These are phyloP conservation scores for Hartigia nigra DNA, from an alignment of 2,888 invertebrate genomes.

Conservation along the genomic window DNA sequence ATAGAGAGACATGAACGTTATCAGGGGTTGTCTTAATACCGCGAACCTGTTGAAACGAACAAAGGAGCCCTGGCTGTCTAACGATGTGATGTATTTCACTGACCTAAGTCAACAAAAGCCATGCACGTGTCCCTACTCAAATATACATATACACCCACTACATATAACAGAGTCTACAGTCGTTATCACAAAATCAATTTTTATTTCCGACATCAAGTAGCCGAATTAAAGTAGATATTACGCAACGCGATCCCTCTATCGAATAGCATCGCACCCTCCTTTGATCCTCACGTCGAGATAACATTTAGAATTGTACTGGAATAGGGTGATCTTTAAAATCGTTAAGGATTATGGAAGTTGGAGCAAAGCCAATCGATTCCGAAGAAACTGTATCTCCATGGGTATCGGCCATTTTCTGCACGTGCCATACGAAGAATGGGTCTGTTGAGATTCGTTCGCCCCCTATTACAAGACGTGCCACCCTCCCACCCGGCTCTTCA, in stretches of 20 bases:
- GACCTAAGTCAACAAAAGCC: neutral
- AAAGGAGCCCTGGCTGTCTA: neutral
- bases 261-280: neutral
- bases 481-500: too few species aligned
- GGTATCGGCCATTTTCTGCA: neutral
- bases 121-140: neutral
- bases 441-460: neutral
- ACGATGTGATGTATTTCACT: neutral
- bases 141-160: neutral
- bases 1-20: neutral
- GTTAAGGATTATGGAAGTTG: neutral
- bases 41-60: conserved; percentile 30
- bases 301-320: neutral
- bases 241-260: neutral
- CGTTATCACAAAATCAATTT: neutral
- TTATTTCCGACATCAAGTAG: neutral
- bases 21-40: conserved; percentile 24
- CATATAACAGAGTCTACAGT: neutral
- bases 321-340: neutral
- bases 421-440: neutral
- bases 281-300: neutral
- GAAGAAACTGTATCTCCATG: neutral
- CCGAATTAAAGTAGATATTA: too few species aligned
- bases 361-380: neutral
- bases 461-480: neutral